Conservation (phyloP, 2,113 vertebrate genomes). For the Camelus bactrianus region DNA sequence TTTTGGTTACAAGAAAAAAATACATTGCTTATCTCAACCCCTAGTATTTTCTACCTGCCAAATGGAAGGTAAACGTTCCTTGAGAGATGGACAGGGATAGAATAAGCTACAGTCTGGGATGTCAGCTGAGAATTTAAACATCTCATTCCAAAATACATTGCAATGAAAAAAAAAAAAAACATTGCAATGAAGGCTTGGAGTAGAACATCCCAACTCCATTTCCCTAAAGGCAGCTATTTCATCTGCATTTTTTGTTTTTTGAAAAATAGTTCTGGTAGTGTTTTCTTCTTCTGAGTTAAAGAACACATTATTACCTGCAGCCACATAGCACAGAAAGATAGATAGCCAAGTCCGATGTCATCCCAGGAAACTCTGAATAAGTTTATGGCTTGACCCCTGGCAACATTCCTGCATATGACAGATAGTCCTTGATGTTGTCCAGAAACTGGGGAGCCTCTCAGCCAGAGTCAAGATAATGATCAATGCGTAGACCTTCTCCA, state of each 20-base stretch:
- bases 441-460: not conserved
- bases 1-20: slow-evolving; percentile 60
- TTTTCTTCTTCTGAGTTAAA: slow-evolving; percentile 23
- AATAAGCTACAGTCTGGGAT: not conserved
- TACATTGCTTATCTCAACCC: not conserved
- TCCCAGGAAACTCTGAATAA: not conserved
- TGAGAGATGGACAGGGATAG: not conserved
- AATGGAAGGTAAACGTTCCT: not conserved
- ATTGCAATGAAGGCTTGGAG: not conserved
- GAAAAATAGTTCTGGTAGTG: not conserved
- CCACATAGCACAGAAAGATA: not conserved
- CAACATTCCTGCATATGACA: not conserved
- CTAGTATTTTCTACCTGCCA: slow-evolving; percentile 46
- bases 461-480: slow-evolving; percentile 33
- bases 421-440: not conserved
- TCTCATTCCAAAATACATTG: not conserved
- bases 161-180: not conserved
- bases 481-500: not conserved
- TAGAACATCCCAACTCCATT: not conserved
- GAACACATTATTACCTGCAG: not conserved
- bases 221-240: not conserved
- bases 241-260: not conserved
- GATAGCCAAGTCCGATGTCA: not conserved
- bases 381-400: not conserved
- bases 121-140: not conserved